Conservation (phyloP, 1,140 invertebrate species). For the Trichomalopsis sarcophagae region DNA sequence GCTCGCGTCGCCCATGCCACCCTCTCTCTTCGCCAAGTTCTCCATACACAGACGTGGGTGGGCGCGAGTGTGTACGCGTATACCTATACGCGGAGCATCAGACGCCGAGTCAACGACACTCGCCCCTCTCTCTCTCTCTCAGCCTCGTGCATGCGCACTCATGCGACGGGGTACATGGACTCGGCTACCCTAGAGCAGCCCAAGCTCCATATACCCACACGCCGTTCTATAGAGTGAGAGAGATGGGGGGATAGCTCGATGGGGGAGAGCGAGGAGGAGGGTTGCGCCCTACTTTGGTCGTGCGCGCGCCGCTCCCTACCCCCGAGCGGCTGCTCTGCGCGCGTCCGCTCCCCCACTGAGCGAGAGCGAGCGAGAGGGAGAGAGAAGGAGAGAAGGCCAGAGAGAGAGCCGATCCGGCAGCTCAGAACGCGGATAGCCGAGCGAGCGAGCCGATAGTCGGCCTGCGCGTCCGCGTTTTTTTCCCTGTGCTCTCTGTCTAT, state of each 20-base stretch:
- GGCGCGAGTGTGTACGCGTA: background rate
- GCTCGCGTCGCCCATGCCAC: slow-evolving; percentile 9
- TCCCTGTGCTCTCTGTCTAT: background rate
- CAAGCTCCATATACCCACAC: background rate
- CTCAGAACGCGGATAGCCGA: slow-evolving; percentile 1
- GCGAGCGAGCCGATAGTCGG: slow-evolving; percentile 7
- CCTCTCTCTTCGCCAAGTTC: background rate
- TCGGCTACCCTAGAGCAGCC: background rate
- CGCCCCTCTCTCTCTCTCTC: background rate
- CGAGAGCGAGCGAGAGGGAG: background rate
- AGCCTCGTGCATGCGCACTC: background rate
- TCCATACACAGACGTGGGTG: background rate
- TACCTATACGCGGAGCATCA: background rate
- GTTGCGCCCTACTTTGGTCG: slow-evolving; percentile 70
- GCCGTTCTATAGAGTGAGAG: slow-evolving; percentile 13
- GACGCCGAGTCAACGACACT: slow-evolving; percentile 37
- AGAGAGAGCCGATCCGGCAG: slow-evolving; percentile 4
- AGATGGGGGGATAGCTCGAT: slow-evolving; percentile 35
- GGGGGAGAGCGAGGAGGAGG: slow-evolving; percentile 56
- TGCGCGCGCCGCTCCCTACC: slow-evolving; percentile 1
- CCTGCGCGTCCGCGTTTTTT: slow-evolving; percentile 1
- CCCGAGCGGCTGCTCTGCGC: background rate
- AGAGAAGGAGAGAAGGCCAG: background rate
- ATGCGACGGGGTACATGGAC: slow-evolving; percentile 9
- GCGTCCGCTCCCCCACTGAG: background rate